Percentiles rank a stretch among this genome's conserved stretches.
Conservation (phyloP, 2,113 vertebrate genomes). For the Triplophysa tibetana region DNA sequence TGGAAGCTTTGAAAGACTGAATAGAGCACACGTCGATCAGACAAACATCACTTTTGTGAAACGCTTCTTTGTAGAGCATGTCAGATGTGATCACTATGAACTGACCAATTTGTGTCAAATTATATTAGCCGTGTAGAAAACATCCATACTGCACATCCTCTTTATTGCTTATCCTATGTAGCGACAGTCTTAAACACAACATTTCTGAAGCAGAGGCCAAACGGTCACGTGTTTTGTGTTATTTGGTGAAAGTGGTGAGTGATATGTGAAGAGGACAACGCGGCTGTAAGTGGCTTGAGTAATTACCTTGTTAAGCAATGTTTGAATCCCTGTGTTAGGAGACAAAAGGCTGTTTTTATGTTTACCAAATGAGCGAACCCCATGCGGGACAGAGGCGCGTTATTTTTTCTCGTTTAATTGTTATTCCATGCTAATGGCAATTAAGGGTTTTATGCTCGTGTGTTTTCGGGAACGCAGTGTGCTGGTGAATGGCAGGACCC, state of each 20-base stretch:
- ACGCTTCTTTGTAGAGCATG: too few species aligned
- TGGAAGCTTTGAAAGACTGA: too few species aligned
- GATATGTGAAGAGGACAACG: slow-evolving; percentile 8
- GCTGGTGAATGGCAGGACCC: neutral
- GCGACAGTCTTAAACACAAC: neutral
- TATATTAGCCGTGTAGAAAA: too few species aligned
- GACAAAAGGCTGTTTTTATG: slow-evolving; percentile 27
- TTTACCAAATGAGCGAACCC: slow-evolving; percentile 32
- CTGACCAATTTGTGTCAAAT: too few species aligned
- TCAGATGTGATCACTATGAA: too few species aligned
- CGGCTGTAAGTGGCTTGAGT: neutral
- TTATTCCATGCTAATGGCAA: neutral
- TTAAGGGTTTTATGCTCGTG: neutral
- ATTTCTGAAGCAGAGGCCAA: neutral
- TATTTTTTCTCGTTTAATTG: neutral
- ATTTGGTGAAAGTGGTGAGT: neutral
- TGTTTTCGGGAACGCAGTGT: neutral
- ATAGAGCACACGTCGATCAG: too few species aligned
- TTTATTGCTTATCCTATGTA: too few species aligned
- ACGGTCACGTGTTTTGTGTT: slow-evolving; percentile 3
- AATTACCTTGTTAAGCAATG: slow-evolving; percentile 26
- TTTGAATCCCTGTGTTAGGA: slow-evolving; percentile 1
- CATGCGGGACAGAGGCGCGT: neutral
- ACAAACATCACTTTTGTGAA: too few species aligned
- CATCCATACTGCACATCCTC: too few species aligned